Percentiles rank a stretch among this genome's conserved stretches.
These are phyloP conservation scores for Amblyopsis hoosieri DNA, from an alignment of 2,797 vertebrate species.

Conservation along the genomic window DNA sequence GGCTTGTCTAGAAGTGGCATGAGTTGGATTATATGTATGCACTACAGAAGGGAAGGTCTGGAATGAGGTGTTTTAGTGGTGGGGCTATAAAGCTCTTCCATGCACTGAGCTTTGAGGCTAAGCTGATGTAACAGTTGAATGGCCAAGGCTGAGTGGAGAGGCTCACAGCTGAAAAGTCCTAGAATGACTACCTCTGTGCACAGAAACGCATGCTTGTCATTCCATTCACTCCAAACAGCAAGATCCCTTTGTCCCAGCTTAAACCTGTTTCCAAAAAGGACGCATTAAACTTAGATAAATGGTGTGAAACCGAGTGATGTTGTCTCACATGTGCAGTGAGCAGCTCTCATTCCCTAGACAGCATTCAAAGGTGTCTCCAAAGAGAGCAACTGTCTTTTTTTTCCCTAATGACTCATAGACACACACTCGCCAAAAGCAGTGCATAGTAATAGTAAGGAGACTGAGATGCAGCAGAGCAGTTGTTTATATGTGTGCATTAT, in stretches of 20 bases:
- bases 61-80: neutral
- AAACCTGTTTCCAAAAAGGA: slow-evolving; percentile 6
- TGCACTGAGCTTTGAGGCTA: neutral
- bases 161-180: slow-evolving; percentile 2
- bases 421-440: slow-evolving; percentile 8
- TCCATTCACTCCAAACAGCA: neutral
- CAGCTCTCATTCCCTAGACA: slow-evolving; percentile 6
- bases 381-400: slow-evolving; percentile 43
- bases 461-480: neutral
- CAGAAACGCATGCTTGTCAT: slow-evolving; percentile 11
- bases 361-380: slow-evolving; percentile 21
- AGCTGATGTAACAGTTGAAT: neutral
- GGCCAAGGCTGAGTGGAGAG: neutral
- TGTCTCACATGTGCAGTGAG: neutral
- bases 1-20: neutral
- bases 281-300: neutral
- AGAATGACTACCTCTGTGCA: slow-evolving; percentile 5
- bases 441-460: neutral
- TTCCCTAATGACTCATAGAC: slow-evolving; percentile 28
- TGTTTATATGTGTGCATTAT: too few species aligned
- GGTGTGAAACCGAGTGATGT: neutral
- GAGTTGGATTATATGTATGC: neutral
- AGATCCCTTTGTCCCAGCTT: neutral
- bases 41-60: neutral
- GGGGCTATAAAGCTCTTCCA: neutral